Conservation (phyloP, 2,888 invertebrate species). For the Eilema sororculum region DNA sequence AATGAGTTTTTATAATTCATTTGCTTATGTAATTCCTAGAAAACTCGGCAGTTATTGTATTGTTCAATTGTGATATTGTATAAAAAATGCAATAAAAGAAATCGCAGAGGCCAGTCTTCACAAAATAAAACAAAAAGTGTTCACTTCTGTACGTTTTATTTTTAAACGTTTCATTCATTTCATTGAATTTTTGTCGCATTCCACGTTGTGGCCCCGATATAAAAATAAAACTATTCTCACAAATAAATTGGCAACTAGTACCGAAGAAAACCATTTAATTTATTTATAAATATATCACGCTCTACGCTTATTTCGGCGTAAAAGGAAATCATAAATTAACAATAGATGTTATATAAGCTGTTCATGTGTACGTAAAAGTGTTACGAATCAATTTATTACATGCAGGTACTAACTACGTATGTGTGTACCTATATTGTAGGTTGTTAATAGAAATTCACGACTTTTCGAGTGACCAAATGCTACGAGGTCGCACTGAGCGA, state of each 20-base stretch:
- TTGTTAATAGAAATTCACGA: constrained; percentile 49
- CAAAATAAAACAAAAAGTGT: constrained; percentile 1
- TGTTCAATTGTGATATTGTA: constrained; percentile 16
- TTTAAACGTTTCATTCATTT: constrained; percentile 12
- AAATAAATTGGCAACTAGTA: not conserved
- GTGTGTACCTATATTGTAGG: constrained; percentile 19
- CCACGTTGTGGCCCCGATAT: not conserved
- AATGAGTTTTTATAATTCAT: constrained; percentile 16
- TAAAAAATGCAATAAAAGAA: constrained; percentile 17
- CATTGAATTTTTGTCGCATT: constrained; percentile 17
- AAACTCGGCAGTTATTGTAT: constrained; percentile 7
- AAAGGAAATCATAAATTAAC: constrained; percentile 33
- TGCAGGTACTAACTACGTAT: constrained; percentile 22
- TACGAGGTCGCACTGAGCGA: constrained; percentile 45
- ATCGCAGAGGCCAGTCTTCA: constrained; percentile 9
- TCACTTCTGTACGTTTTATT: constrained; percentile 8
- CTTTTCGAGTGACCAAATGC: constrained; percentile 34
- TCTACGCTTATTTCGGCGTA: constrained; percentile 17
- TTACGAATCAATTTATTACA: constrained; percentile 46
- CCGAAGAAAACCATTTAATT: not conserved
- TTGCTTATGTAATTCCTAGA: constrained; percentile 8
- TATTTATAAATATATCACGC: constrained; percentile 18
- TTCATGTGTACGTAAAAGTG: constrained; percentile 34
- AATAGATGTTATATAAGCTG: constrained; percentile 34
- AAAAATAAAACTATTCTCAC: not conserved